Conservation (phyloP, 2,888 invertebrate genomes). For the Orthosia incerta region DNA sequence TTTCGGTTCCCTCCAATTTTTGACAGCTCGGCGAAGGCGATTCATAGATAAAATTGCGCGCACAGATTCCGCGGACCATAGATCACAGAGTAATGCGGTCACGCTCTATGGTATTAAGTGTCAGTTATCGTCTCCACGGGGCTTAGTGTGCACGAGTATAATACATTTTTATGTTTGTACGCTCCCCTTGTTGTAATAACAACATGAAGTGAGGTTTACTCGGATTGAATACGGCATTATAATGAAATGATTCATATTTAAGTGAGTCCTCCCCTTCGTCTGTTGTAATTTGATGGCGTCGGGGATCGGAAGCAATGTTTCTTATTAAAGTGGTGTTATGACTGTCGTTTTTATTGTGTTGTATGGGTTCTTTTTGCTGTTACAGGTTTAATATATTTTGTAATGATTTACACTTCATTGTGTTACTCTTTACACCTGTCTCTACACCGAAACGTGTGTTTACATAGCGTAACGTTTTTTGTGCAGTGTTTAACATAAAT, state of each 20-base stretch:
- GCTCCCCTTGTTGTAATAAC: slow-evolving; percentile 89
- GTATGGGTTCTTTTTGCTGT: slow-evolving; percentile 67
- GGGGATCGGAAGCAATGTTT: slow-evolving; percentile 89
- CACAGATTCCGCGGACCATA: slow-evolving; percentile 85
- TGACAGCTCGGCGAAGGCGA: slow-evolving; percentile 79
- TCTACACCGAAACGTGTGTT: slow-evolving; percentile 14
- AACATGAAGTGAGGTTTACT: slow-evolving; percentile 90
- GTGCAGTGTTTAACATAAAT: slow-evolving; percentile 14
- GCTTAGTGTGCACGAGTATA: slow-evolving; percentile 82
- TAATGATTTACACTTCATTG: slow-evolving; percentile 42
- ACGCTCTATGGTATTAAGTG: slow-evolving; percentile 91
- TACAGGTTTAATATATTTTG: slow-evolving; percentile 58
- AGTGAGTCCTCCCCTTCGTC: slow-evolving; percentile 89
- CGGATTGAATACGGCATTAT: slow-evolving; percentile 91
- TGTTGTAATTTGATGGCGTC: slow-evolving; percentile 88
- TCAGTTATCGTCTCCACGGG: slow-evolving; percentile 90
- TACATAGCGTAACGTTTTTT: slow-evolving; percentile 34
- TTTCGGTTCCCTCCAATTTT: slow-evolving; percentile 81
- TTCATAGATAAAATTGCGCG: slow-evolving; percentile 83
- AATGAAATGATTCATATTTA: slow-evolving; percentile 92
- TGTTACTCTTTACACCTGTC: slow-evolving; percentile 25
- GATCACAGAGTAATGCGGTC: slow-evolving; percentile 90
- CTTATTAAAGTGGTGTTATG: slow-evolving; percentile 90
- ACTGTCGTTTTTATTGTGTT: slow-evolving; percentile 83
- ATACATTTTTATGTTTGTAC: slow-evolving; percentile 87